Conservation (phyloP, 2,888 invertebrate species). For the Branchipolynoe longqiensis region DNA sequence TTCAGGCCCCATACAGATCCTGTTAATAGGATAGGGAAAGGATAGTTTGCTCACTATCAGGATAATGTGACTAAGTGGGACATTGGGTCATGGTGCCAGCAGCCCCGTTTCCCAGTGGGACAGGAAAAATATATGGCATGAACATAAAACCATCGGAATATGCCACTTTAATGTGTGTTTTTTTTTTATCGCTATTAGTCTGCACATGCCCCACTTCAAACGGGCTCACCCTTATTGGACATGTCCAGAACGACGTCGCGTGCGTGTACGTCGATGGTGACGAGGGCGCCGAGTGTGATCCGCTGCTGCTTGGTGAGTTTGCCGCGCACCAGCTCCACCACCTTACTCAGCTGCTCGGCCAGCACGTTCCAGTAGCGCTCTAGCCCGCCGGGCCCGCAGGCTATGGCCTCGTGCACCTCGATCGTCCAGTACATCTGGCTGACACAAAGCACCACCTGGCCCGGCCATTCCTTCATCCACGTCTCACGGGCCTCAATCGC, state of each 20-base stretch:
- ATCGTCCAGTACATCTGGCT: slow-evolving; percentile 92
- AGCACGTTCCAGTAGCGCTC: slow-evolving; percentile 84
- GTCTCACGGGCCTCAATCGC: slow-evolving; percentile 83
- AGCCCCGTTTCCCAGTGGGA: too few species aligned
- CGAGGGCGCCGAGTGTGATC: slow-evolving; percentile 93
- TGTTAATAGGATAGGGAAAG: not conserved
- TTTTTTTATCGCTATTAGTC: too few species aligned
- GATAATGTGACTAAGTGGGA: too few species aligned
- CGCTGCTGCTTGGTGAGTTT: slow-evolving; percentile 92
- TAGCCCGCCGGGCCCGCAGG: slow-evolving; percentile 85
- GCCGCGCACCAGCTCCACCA: slow-evolving; percentile 91
- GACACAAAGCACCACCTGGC: slow-evolving; percentile 91
- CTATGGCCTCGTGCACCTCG: slow-evolving; percentile 89
- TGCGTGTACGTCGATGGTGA: slow-evolving; percentile 96
- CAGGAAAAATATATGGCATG: too few species aligned
- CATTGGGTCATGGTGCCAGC: too few species aligned
- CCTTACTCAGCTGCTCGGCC: slow-evolving; percentile 87
- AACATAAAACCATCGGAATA: too few species aligned
- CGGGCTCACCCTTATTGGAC: slow-evolving; percentile 79
- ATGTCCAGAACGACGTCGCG: slow-evolving; percentile 90
- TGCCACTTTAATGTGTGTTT: too few species aligned
- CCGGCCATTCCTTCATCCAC: slow-evolving; percentile 96
- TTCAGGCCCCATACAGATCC: too few species aligned
- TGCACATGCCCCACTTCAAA: too few species aligned
- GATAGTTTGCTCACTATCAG: not conserved